Percentiles rank a stretch among this genome's conserved stretches.
Evolutionary conservation across 2,797 vertebrate genomes (phyloP).

Genomic region (Cottoperca gobio): DNA sequence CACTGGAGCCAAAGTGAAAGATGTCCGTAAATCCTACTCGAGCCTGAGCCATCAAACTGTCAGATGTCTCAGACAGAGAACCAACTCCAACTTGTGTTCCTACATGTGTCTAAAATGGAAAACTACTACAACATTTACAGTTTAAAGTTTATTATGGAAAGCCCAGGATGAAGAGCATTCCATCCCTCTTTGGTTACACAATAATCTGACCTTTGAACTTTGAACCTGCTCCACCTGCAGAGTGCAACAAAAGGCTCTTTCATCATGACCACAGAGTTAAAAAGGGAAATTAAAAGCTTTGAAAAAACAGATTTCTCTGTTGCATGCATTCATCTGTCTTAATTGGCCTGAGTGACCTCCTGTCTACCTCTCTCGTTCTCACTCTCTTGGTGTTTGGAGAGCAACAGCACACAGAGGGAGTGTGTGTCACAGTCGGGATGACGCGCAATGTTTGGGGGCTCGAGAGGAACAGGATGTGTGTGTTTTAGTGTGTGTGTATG

Average conservation of each 20-base stretch:
- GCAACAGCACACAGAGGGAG: constrained; percentile 17
- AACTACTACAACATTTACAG: constrained; percentile 12
- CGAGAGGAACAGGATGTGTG: constrained; percentile 31
- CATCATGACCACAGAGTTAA: constrained; percentile 33
- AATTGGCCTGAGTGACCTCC: background rate
- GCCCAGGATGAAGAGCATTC: background rate
- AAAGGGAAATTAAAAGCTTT: constrained; percentile 17
- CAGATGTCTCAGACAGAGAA: background rate
- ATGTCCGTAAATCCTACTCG: constrained; percentile 1
- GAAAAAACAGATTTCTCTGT: constrained; percentile 27
- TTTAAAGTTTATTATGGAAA: background rate
- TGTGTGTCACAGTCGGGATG: constrained; percentile 29
- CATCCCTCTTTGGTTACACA: constrained; percentile 24
- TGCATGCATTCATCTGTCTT: constrained; percentile 18
- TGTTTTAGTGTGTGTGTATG: constrained; percentile 14
- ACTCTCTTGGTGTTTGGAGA: constrained; percentile 21
- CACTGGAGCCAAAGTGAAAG: background rate
- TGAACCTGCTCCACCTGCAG: constrained; percentile 50
- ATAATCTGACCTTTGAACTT: constrained; percentile 49
- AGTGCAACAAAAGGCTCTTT: constrained; percentile 20
- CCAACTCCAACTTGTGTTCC: background rate
- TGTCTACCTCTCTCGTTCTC: background rate
- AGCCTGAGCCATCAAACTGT: constrained; percentile 15
- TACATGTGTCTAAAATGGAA: constrained; percentile 18
- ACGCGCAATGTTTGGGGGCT: constrained; percentile 24